Evolutionary conservation across 2,888 invertebrate species (phyloP).

Genomic region (Gandaritis pyraliata): DNA sequence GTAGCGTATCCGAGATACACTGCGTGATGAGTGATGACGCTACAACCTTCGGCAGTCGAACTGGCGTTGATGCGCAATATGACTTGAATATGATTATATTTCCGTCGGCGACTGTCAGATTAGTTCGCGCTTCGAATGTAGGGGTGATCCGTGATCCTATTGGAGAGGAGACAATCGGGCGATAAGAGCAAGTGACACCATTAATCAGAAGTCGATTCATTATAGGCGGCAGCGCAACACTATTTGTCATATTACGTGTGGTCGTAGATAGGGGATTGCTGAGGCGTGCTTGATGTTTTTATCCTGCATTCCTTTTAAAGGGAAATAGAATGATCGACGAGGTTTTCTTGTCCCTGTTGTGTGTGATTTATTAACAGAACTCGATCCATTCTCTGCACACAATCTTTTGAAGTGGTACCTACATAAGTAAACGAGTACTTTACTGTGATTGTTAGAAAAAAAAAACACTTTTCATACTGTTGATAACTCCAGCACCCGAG

Average conservation of each 20-base stretch:
- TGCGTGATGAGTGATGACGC: too few species aligned
- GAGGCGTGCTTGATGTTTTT: constrained; percentile 36
- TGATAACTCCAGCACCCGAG: too few species aligned
- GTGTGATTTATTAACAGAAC: constrained; percentile 6
- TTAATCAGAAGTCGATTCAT: constrained; percentile 81
- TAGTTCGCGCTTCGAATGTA: too few species aligned
- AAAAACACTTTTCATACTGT: too few species aligned
- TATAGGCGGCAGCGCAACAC: constrained; percentile 60
- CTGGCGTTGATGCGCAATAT: too few species aligned
- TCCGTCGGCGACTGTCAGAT: too few species aligned
- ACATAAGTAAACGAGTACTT: too few species aligned
- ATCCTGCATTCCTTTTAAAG: constrained; percentile 31
- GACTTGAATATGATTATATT: too few species aligned
- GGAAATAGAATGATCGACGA: constrained; percentile 14
- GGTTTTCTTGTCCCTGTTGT: not conserved
- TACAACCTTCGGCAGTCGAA: too few species aligned
- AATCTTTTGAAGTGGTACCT: not conserved
- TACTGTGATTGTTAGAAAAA: too few species aligned
- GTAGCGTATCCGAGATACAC: too few species aligned
- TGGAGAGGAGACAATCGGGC: constrained; percentile 67
- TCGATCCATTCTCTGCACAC: not conserved
- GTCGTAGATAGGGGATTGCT: constrained; percentile 56
- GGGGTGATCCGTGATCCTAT: constrained; percentile 31
- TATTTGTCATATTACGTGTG: constrained; percentile 78
- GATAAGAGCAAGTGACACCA: constrained; percentile 75